Evolutionary conservation across 2,113 vertebrate species (phyloP), one percentile per base, ranked within the genome.

Genomic region (Crotalus tigris): DNA sequence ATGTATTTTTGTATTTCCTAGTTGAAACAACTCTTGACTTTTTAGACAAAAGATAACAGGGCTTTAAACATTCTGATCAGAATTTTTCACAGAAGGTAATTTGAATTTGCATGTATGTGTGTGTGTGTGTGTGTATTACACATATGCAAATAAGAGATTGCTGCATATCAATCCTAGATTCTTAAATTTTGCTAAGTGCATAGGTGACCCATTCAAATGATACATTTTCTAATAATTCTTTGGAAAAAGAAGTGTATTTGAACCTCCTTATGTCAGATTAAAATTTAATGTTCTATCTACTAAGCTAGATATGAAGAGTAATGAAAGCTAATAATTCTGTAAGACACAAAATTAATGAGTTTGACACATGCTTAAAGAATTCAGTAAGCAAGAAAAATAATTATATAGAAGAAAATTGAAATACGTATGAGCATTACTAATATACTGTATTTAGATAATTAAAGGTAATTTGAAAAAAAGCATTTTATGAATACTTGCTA

Each of bases 401-500:
- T 92, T 58, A 2, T n/a, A 59, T n/a, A 53, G 33, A 57, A 90
- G 91, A 88, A 53, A 44, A 93, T 92, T 94, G 29, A 93, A 64
- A 49, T 49, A 6, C 46, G 8, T 75, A 75, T 7, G 13, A n/a
- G 13, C 2, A 15, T 75, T 75, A 75, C 64, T 33, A 59, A 49
- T 5, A 19, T 39, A 94, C 92, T 69, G 3, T 64, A 29, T 64
- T 64, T 64, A 69, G 54, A 17, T 49, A 49, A 6, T 1, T 49
- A 49, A 49, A 49, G 46, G 5, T 49, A 55, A 61, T 92, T 26
- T 88, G 69, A 89, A 90, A 91, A 49, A 49, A 88, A 33, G 64
- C 54, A 93, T 11, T 0, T 93, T 93, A 75, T 11, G 1, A 0
- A 26, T 92, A 94, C 19, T 53, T 24, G 54, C 94, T 33, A 21